Conservation (phyloP, 2,113 vertebrate species). For the Aythya baeri region DNA sequence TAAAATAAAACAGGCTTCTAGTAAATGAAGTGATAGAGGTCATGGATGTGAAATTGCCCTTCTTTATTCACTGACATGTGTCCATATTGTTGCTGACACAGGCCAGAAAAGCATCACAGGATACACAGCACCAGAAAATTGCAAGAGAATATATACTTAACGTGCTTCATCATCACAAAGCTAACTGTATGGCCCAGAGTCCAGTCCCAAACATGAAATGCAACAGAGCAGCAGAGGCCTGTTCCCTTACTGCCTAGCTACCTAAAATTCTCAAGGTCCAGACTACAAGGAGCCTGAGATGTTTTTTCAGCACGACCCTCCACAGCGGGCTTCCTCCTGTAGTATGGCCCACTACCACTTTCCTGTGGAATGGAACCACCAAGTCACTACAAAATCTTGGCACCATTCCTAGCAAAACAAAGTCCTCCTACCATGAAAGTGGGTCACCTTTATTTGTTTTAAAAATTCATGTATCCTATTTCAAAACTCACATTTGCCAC, state of each 20-base stretch:
- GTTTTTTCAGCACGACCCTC: neutral
- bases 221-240: neutral
- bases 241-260: neutral
- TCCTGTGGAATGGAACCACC: neutral
- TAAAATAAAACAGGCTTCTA: neutral
- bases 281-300: neutral
- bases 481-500: neutral
- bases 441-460: neutral
- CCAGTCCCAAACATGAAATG: neutral
- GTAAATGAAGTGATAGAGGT: neutral
- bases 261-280: neutral
- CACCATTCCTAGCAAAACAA: neutral
- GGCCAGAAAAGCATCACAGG: neutral
- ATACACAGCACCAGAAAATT: no score
- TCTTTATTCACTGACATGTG: neutral
- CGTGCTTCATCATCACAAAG: neutral
- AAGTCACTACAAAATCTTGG: neutral
- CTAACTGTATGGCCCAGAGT: fast-evolving
- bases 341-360: fast-evolving
- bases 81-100: neutral
- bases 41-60: neutral
- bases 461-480: neutral
- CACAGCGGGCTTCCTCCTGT: neutral
- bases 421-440: neutral
- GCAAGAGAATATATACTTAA: neutral